A percentile compares a stretch with the other conserved stretches of the same genome.
Evolutionary conservation across 1,140 invertebrate genomes (phyloP).

Genomic region (Popillia japonica): DNA sequence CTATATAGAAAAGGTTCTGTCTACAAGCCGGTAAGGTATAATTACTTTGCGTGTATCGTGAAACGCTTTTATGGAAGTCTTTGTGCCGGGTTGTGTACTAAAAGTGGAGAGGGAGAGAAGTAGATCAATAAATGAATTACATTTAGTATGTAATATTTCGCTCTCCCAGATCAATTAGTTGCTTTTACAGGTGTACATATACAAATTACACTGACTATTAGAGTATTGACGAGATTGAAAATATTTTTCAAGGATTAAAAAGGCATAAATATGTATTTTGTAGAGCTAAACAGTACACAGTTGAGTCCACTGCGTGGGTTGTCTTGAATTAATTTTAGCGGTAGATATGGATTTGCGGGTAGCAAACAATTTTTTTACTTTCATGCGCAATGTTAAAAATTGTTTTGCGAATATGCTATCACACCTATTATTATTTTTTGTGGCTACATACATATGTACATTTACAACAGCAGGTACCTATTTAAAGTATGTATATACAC

Average conservation of each 20-base stretch:
- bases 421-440: too few relatives aligned
- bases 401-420: background rate
- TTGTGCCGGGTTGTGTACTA: conserved; percentile 47
- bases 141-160: conserved; percentile 46
- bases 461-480: too few relatives aligned
- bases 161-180: conserved; percentile 36
- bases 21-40: conserved; percentile 13
- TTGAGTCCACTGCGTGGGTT: conserved; percentile 3
- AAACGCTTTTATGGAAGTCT: conserved; percentile 46
- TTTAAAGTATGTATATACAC: too few relatives aligned
- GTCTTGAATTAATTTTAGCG: conserved; percentile 20
- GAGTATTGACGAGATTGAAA: background rate
- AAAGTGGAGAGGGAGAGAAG: conserved; percentile 55
- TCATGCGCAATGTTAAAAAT: background rate
- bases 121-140: conserved; percentile 62
- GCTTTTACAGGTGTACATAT: conserved; percentile 1
- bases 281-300: background rate
- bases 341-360: conserved; percentile 16
- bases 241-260: background rate
- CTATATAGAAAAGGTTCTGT: background rate
- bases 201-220: background rate
- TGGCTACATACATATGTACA: too few relatives aligned
- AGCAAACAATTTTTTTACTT: conserved; percentile 15
- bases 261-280: background rate
- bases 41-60: conserved; percentile 32